A percentile compares a stretch with the other conserved stretches of the same genome.
These are phyloP conservation scores for Argyrosomus japonicus DNA, from an alignment of 2,113 vertebrate genomes.

Conservation along the genomic window DNA sequence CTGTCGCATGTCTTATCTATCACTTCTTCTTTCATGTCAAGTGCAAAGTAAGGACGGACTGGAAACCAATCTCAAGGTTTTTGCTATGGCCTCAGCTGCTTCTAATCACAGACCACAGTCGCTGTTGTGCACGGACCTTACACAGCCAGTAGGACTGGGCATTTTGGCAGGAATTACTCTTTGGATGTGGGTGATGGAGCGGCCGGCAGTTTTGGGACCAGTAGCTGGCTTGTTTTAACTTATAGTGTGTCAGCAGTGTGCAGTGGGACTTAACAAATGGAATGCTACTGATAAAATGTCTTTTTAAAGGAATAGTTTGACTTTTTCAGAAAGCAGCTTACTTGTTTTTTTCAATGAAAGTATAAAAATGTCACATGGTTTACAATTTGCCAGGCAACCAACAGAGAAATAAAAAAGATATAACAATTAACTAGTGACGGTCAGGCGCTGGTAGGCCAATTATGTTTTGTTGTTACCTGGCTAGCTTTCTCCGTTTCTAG, in stretches of 20 bases:
- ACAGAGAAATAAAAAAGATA: no score
- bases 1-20: neutral
- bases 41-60: neutral
- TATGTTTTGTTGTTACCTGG: neutral
- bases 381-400: no score
- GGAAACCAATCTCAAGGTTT: constrained; percentile 20
- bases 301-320: constrained; percentile 17
- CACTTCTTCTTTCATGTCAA: constrained; percentile 14
- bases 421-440: no score
- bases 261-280: constrained; percentile 10
- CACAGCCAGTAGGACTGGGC: neutral
- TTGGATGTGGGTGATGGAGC: constrained; percentile 34
- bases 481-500: no score
- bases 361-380: no score
- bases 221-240: constrained; percentile 18
- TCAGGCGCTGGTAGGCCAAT: no score
- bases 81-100: neutral
- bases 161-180: constrained; percentile 9
- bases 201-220: constrained; percentile 21
- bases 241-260: constrained; percentile 10
- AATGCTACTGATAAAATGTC: constrained; percentile 2
- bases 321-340: neutral
- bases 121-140: neutral
- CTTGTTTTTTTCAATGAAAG: neutral
- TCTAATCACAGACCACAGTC: constrained; percentile 31